Conservation (phyloP, 2,797 vertebrate species). For the Enteromius afrohamiltoni region DNA sequence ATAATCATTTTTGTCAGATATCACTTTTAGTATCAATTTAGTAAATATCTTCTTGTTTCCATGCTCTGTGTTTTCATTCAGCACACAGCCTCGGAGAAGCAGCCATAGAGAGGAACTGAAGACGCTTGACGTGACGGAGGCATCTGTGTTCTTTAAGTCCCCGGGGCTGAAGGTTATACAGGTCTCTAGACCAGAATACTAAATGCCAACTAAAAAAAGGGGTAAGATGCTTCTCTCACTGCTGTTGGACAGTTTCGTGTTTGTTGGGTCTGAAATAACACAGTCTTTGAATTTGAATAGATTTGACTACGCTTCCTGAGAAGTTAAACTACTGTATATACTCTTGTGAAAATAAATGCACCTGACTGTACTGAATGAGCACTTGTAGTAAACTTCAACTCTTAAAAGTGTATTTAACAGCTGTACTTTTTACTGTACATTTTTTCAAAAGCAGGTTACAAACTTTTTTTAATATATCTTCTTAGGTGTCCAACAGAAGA, state of each 20-base stretch:
- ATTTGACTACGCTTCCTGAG: not conserved
- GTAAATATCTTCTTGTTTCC: not conserved
- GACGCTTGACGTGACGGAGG: slow-evolving; percentile 7
- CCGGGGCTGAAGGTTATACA: slow-evolving; percentile 27
- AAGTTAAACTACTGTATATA: not conserved
- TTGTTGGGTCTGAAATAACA: slow-evolving; percentile 32
- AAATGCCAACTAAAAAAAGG: not conserved
- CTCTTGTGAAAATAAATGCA: not conserved
- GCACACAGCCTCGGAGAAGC: slow-evolving; percentile 5
- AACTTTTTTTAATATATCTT: not conserved
- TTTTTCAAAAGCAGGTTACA: not conserved
- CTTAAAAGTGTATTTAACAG: not conserved
- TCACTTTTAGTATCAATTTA: not conserved
- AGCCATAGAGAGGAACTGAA: slow-evolving; percentile 26
- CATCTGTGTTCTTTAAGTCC: slow-evolving; percentile 21
- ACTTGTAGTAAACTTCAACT: not conserved
- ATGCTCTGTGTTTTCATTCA: slow-evolving; percentile 27
- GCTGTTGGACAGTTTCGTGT: slow-evolving; percentile 22
- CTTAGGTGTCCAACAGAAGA: too few relatives aligned
- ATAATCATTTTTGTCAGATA: not conserved
- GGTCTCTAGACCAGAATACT: slow-evolving; percentile 22
- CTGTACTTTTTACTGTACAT: not conserved
- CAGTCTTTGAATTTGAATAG: not conserved
- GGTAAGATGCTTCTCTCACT: slow-evolving; percentile 2
- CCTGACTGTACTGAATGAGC: not conserved